phyloP scores from a whole-genome alignment of 1,140 invertebrate species.

The Dolichoris vasculosae region DNA sequence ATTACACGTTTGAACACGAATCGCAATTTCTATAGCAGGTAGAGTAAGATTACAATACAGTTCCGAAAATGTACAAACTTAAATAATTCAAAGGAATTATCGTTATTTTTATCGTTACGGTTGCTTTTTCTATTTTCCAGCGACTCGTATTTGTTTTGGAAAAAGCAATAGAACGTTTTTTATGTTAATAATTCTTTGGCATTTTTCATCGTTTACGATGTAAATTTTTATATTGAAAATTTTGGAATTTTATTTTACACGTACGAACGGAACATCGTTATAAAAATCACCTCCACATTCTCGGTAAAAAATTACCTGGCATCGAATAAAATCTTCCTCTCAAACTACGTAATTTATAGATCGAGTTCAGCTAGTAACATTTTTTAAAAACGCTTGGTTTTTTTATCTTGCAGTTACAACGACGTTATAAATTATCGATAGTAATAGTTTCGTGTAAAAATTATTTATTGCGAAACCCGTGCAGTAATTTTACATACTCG shows the following conservation, averaged over 20 bases:
- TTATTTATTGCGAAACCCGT: neutral
- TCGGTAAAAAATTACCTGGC: neutral
- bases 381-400: neutral
- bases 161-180: neutral
- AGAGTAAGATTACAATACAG: neutral
- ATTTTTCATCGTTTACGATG: neutral
- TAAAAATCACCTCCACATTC: neutral
- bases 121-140: neutral
- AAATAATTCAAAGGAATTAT: neutral
- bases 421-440: neutral
- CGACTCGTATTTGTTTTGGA: neutral
- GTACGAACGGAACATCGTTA: neutral
- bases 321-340: neutral
- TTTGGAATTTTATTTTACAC: neutral
- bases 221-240: neutral
- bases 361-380: neutral
- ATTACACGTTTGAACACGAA: neutral
- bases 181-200: neutral
- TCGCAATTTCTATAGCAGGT: neutral
- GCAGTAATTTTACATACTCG: neutral
- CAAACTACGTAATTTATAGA: neutral
- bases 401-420: neutral
- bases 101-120: neutral
- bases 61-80: neutral
- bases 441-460: neutral